Evolutionary conservation across 2,888 invertebrate genomes (phyloP), one percentile per base, ranked within the genome.

Genomic region (Bibio marci): DNA sequence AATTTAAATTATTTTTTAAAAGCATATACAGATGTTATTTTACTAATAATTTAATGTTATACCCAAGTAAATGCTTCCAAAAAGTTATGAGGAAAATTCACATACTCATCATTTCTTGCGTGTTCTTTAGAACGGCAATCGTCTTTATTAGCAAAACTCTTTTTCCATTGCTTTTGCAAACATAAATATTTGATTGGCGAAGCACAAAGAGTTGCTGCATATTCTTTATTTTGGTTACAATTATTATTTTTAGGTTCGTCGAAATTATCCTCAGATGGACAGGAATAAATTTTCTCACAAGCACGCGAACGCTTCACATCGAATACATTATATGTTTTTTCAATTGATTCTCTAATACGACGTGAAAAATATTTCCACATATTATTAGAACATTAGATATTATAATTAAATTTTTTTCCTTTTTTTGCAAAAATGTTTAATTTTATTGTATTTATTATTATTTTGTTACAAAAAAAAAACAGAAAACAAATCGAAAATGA

Each of bases 361-460:
- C 67, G 62, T 22, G 66, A 57, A 38, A 67, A 63, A 64, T 65
- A 68, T 56, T 67, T 68, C 68, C 68, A 70, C 69, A 70, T 70
- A 17, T 14, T 32, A 11, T 4, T 22, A 22, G 22, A 22, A 22
- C n/a, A n/a, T n/a, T n/a, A n/a, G n/a, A n/a, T n/a, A n/a, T n/a
- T n/a, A n/a, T n/a, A n/a, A n/a, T n/a, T n/a, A n/a, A n/a, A n/a
- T n/a, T n/a, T n/a, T n/a, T n/a, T 45, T 45, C 59, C 47, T 22
- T 26, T 18, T 26, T n/a, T 30, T 39, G 41, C 41, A 37, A 39
- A 33, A 41, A 43, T 43, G 35, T 26, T 33, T 33, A 26, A n/a
- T n/a, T n/a, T n/a, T n/a, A n/a, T n/a, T n/a, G n/a, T n/a, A n/a
- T n/a, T n/a, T n/a, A n/a, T n/a, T n/a, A n/a, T n/a, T n/a, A n/a